A percentile compares a stretch with the other conserved stretches of the same genome.
phyloP scores from a whole-genome alignment of 35 echinoderm and acorn worm species.

The Apostichopus parvimensis region DNA sequence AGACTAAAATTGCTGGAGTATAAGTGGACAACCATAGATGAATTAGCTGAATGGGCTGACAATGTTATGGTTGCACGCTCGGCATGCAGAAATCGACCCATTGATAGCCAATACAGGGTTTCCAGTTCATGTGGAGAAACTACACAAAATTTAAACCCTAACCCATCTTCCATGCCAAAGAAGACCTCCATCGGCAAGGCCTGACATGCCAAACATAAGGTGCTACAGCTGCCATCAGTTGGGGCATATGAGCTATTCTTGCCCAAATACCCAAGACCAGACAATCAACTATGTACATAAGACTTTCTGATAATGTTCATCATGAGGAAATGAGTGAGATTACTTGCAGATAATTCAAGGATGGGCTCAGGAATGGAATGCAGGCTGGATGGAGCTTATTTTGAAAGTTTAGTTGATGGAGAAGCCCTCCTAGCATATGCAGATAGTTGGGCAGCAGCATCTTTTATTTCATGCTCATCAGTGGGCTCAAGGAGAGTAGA shows the following conservation, averaged over 20 bases:
- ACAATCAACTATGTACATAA: not conserved
- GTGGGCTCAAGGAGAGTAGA: not conserved
- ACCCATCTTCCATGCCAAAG: not conserved
- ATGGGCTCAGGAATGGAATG: not conserved
- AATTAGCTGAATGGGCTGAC: not conserved
- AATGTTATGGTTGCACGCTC: slow-evolving; percentile 18
- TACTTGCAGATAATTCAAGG: not conserved
- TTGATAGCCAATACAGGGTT: not conserved
- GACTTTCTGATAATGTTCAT: not conserved
- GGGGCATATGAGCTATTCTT: slow-evolving; percentile 47
- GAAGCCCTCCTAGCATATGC: slow-evolving; percentile 1
- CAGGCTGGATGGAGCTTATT: slow-evolving; percentile 36
- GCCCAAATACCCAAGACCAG: slow-evolving; percentile 1
- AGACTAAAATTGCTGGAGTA: not conserved
- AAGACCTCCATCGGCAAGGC: not conserved
- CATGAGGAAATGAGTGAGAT: not conserved
- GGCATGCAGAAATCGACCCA: slow-evolving; percentile 30
- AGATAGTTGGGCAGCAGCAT: not conserved
- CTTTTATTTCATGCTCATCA: not conserved
- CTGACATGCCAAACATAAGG: not conserved
- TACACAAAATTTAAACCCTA: too few relatives aligned
- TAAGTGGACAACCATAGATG: not conserved
- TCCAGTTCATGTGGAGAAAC: not conserved
- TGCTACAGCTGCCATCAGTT: not conserved
- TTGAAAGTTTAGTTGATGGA: slow-evolving; percentile 13